phyloP scores from a whole-genome alignment of 2,797 vertebrate species.

The Arrhamphus sclerolepis region DNA sequence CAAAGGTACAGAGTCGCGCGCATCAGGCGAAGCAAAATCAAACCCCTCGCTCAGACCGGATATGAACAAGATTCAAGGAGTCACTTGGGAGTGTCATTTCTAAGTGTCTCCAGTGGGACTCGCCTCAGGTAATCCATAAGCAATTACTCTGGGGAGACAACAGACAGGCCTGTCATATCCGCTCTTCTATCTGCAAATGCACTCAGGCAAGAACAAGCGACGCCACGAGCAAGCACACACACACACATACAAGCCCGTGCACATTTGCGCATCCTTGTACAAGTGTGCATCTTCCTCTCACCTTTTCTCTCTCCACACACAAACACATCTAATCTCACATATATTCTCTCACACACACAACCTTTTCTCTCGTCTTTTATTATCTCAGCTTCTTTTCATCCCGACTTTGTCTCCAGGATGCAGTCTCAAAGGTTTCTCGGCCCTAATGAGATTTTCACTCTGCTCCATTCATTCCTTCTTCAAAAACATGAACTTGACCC shows the following conservation, averaged over 20 bases:
- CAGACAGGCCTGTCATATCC: slow-evolving; percentile 71
- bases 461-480: background rate
- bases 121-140: slow-evolving; percentile 73
- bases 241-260: background rate
- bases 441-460: slow-evolving; percentile 13
- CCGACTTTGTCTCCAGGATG: background rate
- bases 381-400: slow-evolving; percentile 2
- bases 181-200: slow-evolving; percentile 60
- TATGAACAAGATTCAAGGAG: slow-evolving; percentile 72
- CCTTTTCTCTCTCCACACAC: slow-evolving; percentile 28
- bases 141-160: slow-evolving; percentile 72
- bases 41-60: slow-evolving; percentile 61
- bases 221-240: slow-evolving; percentile 1
- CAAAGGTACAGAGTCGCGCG: slow-evolving; percentile 8
- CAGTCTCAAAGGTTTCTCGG: slow-evolving; percentile 4
- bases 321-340: slow-evolving; percentile 47
- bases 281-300: slow-evolving; percentile 42
- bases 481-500: background rate
- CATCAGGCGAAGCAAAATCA: slow-evolving; percentile 48
- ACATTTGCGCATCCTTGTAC: slow-evolving; percentile 22
- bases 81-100: slow-evolving; percentile 73
- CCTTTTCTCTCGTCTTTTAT: slow-evolving; percentile 17
- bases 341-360: slow-evolving; percentile 4
- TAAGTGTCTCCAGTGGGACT: slow-evolving; percentile 65
- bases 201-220: slow-evolving; percentile 55